phyloP scores from a whole-genome alignment of 2,888 invertebrate species.

The Scaptomyza polygonia region DNA sequence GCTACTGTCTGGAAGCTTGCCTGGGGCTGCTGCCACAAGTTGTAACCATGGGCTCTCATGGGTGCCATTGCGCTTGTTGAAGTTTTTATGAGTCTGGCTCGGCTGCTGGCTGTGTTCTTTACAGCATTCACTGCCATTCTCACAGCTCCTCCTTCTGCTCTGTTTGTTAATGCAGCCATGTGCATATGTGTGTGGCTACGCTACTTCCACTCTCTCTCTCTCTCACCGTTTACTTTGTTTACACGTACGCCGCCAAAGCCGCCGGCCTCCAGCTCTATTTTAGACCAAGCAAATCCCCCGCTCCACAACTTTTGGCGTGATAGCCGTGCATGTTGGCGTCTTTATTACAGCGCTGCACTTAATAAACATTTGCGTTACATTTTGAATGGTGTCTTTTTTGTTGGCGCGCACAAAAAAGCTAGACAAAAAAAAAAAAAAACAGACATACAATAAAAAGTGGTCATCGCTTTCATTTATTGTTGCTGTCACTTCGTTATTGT shows the following conservation, averaged over 20 bases:
- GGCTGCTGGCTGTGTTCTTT: slow-evolving; percentile 4
- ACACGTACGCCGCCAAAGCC: slow-evolving; percentile 55
- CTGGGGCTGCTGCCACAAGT: slow-evolving; percentile 60
- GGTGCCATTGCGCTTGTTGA: slow-evolving; percentile 76
- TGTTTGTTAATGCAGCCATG: slow-evolving; percentile 29
- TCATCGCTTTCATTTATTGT: slow-evolving; percentile 47
- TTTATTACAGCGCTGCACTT: slow-evolving; percentile 75
- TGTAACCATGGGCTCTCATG: slow-evolving; percentile 70
- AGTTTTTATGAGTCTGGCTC: slow-evolving; percentile 74
- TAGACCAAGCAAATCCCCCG: slow-evolving; percentile 9
- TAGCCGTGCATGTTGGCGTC: slow-evolving; percentile 63
- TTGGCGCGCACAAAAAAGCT: slow-evolving; percentile 9
- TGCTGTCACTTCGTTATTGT: slow-evolving; percentile 42
- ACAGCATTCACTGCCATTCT: not conserved
- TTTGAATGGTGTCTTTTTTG: slow-evolving; percentile 38
- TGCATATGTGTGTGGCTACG: slow-evolving; percentile 19
- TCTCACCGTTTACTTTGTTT: slow-evolving; percentile 62
- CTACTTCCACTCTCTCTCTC: not conserved
- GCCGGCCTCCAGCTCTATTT: slow-evolving; percentile 39
- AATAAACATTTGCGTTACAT: slow-evolving; percentile 75
- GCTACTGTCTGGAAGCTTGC: slow-evolving; percentile 33
- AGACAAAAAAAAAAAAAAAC: slow-evolving; percentile 1
- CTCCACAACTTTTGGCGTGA: slow-evolving; percentile 4
- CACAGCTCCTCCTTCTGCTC: slow-evolving; percentile 6
- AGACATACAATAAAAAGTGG: slow-evolving; percentile 18